phyloP scores from a whole-genome alignment of 2,113 vertebrate genomes.

The Bufo gargarizans region DNA sequence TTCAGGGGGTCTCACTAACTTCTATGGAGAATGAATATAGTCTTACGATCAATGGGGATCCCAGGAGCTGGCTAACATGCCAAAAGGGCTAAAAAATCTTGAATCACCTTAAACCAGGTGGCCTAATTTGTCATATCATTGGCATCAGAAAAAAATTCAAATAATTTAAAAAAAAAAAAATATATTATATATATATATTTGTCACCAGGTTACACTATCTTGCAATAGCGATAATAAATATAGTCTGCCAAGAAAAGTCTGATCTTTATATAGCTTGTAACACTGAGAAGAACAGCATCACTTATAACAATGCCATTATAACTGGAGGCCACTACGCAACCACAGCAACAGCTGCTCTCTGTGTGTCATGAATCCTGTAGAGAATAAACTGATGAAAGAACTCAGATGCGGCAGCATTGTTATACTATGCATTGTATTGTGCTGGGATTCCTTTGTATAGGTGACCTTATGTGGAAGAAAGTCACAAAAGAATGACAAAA shows the following conservation, averaged over 20 bases:
- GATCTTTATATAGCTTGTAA: constrained; percentile 69
- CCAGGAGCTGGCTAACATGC: too few relatives aligned
- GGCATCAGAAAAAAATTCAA: too few relatives aligned
- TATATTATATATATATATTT: too few relatives aligned
- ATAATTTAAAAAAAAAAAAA: too few relatives aligned
- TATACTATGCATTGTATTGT: neutral
- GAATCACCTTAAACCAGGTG: too few relatives aligned
- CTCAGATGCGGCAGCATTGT: constrained; percentile 61
- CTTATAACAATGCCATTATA: constrained; percentile 36
- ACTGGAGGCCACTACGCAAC: constrained; percentile 18
- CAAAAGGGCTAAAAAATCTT: too few relatives aligned
- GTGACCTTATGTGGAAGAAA: neutral
- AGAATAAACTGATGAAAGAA: constrained; percentile 62
- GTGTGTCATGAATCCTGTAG: constrained; percentile 48
- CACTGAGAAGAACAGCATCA: constrained; percentile 56
- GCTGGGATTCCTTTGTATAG: neutral
- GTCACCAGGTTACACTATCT: neutral
- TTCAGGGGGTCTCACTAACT: too few relatives aligned
- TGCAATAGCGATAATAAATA: neutral
- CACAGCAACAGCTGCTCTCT: constrained; percentile 67
- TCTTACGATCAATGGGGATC: too few relatives aligned
- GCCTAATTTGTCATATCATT: too few relatives aligned
- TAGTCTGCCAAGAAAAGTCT: neutral
- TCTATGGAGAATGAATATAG: too few relatives aligned
- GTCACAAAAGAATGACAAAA: neutral